Base-by-base conservation (phyloP, 1,140 invertebrate species). In the Sitobion miscanthi region DNA sequence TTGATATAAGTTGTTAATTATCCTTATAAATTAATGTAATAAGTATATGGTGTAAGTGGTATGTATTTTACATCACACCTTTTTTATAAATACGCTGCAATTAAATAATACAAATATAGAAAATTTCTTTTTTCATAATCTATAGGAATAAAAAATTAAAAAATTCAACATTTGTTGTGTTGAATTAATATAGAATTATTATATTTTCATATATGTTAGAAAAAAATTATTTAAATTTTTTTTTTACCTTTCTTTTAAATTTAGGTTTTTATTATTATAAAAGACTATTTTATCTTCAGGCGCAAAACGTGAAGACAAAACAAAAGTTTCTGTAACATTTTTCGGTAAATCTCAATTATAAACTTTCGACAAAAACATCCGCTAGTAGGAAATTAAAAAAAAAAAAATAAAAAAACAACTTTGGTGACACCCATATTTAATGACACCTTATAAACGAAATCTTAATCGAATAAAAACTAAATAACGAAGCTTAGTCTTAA, bases 261-360 rank as follows among this genome's bases (percentile, higher is more conserved):
- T 85, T 35, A 45, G 23, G 23, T 45, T 85, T 83, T 85, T 45
- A 85, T 42, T 45, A 85, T 45, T 45, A 85, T 23, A 85, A 85
- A 85, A 85, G 38, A 85, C 35, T 85, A 85, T 42, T 42, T 85
- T 42, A 38, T 85, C 38, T 85, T 85, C 21, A 42, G 42, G 83
- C 42, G 42, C 8, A 45, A 42, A 85, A 85, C 83, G 83, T 2
- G n/a, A 85, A 85, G 45, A 45, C 83, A 38, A 85, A 85, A 42
- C 83, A 85, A 85, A 85, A 85, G 38, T 85, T 85, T 85, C 38
- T 23, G 9, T 25, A 85, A 42, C 83, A 85, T 85, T 45, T 85
- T 42, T 85, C 23, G 38, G 83, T 85, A 83, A 85, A 85, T 85
- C 83, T 85, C 38, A 85, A 85, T 85, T 42, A 85, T 85, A 83